A percentile compares a stretch with the other conserved stretches of the same genome.
Conservation (phyloP, 2,888 invertebrate species). For the Andrena trimmerana region DNA sequence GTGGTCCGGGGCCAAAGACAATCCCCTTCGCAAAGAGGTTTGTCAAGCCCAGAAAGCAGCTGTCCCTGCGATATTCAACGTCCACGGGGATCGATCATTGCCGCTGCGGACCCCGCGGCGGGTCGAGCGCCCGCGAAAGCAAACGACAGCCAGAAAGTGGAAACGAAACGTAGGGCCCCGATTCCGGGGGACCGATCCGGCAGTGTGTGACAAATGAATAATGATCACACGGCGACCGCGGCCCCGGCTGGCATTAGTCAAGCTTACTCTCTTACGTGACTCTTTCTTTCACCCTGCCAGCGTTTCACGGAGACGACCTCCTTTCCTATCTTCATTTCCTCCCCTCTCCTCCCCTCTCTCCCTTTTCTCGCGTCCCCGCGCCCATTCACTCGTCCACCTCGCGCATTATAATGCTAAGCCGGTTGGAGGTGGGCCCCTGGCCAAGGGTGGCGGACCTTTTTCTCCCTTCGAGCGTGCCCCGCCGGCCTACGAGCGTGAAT, state of each 20-base stretch:
- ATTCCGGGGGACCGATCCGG: slow-evolving; percentile 69
- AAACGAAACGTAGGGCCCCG: slow-evolving; percentile 34
- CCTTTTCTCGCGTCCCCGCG: slow-evolving; percentile 50
- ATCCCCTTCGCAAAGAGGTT: not conserved
- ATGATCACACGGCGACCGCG: slow-evolving; percentile 78
- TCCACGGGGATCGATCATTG: slow-evolving; percentile 5
- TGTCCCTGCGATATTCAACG: not conserved
- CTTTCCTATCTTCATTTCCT: slow-evolving; percentile 54
- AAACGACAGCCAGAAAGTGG: slow-evolving; percentile 19
- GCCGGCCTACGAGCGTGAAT: slow-evolving; percentile 29
- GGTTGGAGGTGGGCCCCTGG: slow-evolving; percentile 37
- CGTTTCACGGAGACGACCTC: slow-evolving; percentile 29
- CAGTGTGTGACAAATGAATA: slow-evolving; percentile 80
- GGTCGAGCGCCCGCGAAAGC: not conserved
- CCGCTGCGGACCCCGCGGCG: not conserved
- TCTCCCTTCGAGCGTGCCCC: slow-evolving; percentile 16
- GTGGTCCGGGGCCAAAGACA: not conserved
- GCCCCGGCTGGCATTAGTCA: slow-evolving; percentile 79
- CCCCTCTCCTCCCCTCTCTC: slow-evolving; percentile 25
- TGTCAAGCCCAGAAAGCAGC: not conserved
- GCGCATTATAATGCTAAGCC: slow-evolving; percentile 80
- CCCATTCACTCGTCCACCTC: slow-evolving; percentile 66
- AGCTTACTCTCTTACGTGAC: slow-evolving; percentile 78
- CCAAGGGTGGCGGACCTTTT: slow-evolving; percentile 60
- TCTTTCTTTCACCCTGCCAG: slow-evolving; percentile 50